Conservation (phyloP, 2,113 vertebrate genomes). For the Corydoras sp. region DNA sequence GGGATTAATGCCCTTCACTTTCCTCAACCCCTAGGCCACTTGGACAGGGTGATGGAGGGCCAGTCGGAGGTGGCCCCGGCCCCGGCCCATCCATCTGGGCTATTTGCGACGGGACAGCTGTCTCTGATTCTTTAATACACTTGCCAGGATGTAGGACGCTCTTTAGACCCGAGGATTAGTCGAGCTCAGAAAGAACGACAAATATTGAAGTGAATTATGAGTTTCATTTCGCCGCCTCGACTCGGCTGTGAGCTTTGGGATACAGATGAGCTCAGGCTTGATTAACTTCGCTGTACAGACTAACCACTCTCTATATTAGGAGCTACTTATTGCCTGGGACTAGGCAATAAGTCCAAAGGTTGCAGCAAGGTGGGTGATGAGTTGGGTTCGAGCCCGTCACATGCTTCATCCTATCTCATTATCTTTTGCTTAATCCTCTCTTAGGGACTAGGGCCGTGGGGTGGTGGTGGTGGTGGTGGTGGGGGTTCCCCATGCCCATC, state of each 20-base stretch:
- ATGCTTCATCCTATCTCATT: too few species aligned
- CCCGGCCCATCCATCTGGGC: slow-evolving; percentile 27
- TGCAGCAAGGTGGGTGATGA: too few species aligned
- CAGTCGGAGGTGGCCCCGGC: slow-evolving; percentile 1
- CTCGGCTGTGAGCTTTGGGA: background rate
- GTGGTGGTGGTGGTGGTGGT: too few species aligned
- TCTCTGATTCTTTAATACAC: slow-evolving; percentile 18
- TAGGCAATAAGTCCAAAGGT: too few species aligned
- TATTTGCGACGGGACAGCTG: slow-evolving; percentile 19
- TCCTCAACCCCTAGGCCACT: slow-evolving; percentile 5
- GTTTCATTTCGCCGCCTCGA: background rate
- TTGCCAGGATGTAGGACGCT: background rate
- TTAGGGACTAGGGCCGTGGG: too few species aligned
- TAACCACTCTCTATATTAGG: background rate
- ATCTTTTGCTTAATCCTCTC: too few species aligned
- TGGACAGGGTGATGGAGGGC: slow-evolving; percentile 21
- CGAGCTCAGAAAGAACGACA: background rate
- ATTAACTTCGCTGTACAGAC: background rate
- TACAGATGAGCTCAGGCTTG: background rate
- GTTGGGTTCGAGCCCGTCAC: too few species aligned
- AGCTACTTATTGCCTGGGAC: too few species aligned
- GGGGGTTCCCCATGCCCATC: too few species aligned
- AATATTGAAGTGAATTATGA: background rate
- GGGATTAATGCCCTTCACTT: slow-evolving; percentile 28
- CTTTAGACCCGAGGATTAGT: background rate